Evolutionary conservation across 2,113 vertebrate species (phyloP), one percentile per base, ranked within the genome.

Genomic region (Gobius niger): DNA sequence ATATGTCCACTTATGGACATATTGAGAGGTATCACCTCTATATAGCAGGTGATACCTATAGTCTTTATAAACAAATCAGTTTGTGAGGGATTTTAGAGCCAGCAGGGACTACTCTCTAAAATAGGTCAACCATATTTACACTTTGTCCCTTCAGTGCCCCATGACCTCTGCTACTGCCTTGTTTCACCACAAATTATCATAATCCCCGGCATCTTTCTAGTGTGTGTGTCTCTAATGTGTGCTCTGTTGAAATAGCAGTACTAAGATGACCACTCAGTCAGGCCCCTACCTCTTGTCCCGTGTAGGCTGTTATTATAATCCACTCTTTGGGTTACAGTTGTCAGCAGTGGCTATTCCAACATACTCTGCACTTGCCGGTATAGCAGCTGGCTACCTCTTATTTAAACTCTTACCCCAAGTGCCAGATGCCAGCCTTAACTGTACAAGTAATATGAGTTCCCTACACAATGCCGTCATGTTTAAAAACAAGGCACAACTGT

Each of bases 351-450:
- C 76, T 88, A 73, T 79, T 24, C 68, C 75, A 46, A n/a, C 60
- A 44, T 66, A 67, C 34, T 18, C 24, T 77, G 85, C 84, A 89
- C 85, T 92, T 80, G 85, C 85, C 67, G 76, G 89, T 89, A 85
- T 89, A 82, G 90, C 92, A 90, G 88, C 87, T 90, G 72, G 78
- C 89, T 90, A 91, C 93, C 91, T 94, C 93, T 91, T 90, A 78
- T 88, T 88, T 89, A 87, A 90, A 90, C 89, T 90, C 89, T 82
- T 73, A 84, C 59, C 68, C 88, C 90, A 83, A 86, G 86, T 52
- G 93, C 91, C 91, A 92, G 88, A 95, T 93, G 92, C 91, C 93
- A 92, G 88, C 82, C 92, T 94, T 93, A 95, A 93, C 94, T 95
- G 92, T 85, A 88, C 88, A 81, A 86, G 92, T 93, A 91, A 94